phyloP scores from a whole-genome alignment of 1,140 invertebrate species.

The Sogatella furcifera region DNA sequence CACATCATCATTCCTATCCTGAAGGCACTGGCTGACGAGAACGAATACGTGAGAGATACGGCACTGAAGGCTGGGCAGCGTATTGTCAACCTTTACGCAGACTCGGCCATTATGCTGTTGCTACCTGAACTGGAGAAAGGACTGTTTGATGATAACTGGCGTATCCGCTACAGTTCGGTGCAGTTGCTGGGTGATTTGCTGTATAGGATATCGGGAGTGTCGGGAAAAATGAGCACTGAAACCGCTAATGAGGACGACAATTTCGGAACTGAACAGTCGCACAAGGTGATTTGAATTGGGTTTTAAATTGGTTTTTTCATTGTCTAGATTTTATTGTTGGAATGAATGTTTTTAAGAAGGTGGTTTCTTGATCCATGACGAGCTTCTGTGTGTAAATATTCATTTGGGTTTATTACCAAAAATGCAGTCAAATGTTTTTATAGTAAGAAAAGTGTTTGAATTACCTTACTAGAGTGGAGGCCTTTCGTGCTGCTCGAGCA shows the following conservation, averaged over 20 bases:
- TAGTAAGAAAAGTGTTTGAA: too few relatives aligned
- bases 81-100: constrained; percentile 93
- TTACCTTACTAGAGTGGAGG: too few relatives aligned
- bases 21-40: constrained; percentile 96
- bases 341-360: too few relatives aligned
- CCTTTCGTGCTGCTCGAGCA: too few relatives aligned
- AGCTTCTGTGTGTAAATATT: too few relatives aligned
- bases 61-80: constrained; percentile 92
- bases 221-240: constrained; percentile 98
- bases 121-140: constrained; percentile 90
- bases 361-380: too few relatives aligned
- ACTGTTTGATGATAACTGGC: constrained; percentile 95
- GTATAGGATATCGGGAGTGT: constrained; percentile 93
- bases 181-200: constrained; percentile 93
- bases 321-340: too few relatives aligned
- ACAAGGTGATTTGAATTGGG: constrained; percentile 36
- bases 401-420: too few relatives aligned
- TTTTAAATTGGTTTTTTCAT: not conserved
- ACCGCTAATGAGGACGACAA: constrained; percentile 97
- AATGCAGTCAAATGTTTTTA: too few relatives aligned
- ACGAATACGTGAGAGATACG: constrained; percentile 96
- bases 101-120: constrained; percentile 86
- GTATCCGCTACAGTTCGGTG: constrained; percentile 85
- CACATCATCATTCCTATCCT: constrained; percentile 96
- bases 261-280: constrained; percentile 95